Percentiles rank a stretch among this genome's conserved stretches.
Conservation (phyloP, 2,888 invertebrate genomes). For the Cerastis rubricosa region DNA sequence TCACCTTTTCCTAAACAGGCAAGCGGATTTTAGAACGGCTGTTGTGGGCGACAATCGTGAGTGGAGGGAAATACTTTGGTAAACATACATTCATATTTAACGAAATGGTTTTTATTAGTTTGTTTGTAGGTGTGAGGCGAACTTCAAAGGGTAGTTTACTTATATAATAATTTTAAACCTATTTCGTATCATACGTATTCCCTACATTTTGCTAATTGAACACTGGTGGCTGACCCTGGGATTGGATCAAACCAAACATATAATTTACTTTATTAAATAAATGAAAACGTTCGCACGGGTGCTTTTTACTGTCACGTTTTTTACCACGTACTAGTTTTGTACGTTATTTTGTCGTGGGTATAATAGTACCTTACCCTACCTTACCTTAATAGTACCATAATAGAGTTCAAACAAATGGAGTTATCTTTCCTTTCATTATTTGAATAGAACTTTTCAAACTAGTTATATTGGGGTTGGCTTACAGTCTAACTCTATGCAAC, state of each 20-base stretch:
- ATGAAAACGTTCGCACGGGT: neutral
- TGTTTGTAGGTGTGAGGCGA: neutral
- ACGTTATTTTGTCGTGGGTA: neutral
- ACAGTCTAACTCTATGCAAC: neutral
- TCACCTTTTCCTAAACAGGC: constrained; percentile 90
- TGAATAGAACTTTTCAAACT: neutral
- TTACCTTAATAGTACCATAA: no score
- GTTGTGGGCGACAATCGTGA: constrained; percentile 82
- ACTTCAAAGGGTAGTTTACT: neutral
- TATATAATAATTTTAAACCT: neutral
- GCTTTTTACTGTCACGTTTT: neutral
- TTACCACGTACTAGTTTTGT: neutral
- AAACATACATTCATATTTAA: constrained; percentile 56
- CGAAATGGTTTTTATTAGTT: constrained; percentile 22
- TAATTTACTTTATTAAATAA: neutral
- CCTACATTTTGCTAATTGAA: neutral
- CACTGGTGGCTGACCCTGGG: neutral
- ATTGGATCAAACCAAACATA: neutral
- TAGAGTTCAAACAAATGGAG: neutral
- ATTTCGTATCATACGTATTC: neutral
- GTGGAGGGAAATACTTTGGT: constrained; percentile 77
- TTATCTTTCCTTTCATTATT: neutral
- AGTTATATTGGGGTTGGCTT: neutral
- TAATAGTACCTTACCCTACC: no score
- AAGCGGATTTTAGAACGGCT: constrained; percentile 89